Evolutionary conservation across 2,797 vertebrate species (phyloP), one percentile per base, ranked within the genome.

Genomic region (Aeoliscus strigatus): DNA sequence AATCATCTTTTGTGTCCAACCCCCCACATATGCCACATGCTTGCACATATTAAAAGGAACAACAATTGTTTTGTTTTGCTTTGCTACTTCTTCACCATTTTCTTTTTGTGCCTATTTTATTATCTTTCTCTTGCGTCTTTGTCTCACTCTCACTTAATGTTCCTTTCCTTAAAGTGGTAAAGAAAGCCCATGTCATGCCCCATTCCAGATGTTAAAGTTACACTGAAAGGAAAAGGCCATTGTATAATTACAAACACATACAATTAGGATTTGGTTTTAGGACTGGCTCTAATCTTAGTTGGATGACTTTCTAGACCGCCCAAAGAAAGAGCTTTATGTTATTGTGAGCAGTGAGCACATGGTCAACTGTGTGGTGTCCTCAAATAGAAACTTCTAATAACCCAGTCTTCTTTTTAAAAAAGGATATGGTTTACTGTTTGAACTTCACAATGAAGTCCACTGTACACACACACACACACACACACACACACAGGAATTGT

Each of bases 181-280:
- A 18, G 27, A 41, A 64, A 48, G 10, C 31, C 38, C 39, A 15
- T 15, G 25, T 58, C 42, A 3, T 57, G 51, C 54, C 28, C 14
- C 41, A 24, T 54, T 57, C 60, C 66, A 79, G 67, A 75, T 77
- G 69, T 70, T 57, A 29, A 56, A 33, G 51, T 53, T 12, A 14
- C 29, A 54, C 52, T 11, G 14, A 59, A 59, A 28, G 61, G 49
- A 57, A 49, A 41, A 70, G 49, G 58, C 48, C 65, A 30, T 66
- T 77, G 53, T 64, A 42, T 75, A 58, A 82, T 78, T 74, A 59
- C 52, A 64, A 80, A 72, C 8, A 35, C 58, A 65, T 70, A 65
- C 66, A 66, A 58, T 69, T 73, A 65, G 69, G 56, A 68, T 76
- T 51, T 27, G 21, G 31, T 76, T 80, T 76, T 59, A 55, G 62